Percentiles rank a stretch among this genome's conserved stretches.
Conservation (phyloP, 2,113 vertebrate species). For the Lethenteron reissneri region DNA sequence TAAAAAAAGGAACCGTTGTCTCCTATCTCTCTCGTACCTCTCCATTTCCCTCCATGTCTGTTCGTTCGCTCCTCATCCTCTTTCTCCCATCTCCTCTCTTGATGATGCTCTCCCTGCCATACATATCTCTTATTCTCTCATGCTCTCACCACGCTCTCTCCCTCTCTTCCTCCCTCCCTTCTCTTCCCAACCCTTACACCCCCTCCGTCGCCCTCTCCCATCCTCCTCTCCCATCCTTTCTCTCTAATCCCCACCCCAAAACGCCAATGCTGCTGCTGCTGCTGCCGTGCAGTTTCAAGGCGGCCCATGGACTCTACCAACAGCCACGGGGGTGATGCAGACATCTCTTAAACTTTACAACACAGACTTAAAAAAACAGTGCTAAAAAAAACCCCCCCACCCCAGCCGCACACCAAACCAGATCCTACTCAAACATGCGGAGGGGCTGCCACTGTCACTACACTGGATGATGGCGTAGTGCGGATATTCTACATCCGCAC, state of each 20-base stretch:
- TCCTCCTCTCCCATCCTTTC: neutral
- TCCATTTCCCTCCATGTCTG: neutral
- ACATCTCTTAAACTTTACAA: no score
- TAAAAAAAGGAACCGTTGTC: neutral
- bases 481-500: no score
- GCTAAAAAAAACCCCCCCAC: no score
- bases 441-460: no score
- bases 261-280: no score
- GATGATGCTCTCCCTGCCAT: neutral
- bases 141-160: neutral
- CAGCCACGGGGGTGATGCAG: no score
- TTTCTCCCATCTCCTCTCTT: neutral
- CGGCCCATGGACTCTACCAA: no score
- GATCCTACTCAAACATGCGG: no score
- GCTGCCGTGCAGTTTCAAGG: no score
- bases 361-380: no score
- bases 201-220: neutral
- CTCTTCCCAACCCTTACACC: neutral
- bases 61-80: neutral
- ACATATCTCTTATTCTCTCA: neutral
- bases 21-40: neutral
- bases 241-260: neutral
- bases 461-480: no score
- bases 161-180: neutral
- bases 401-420: no score